Evolutionary conservation across 2,888 invertebrate species (phyloP).

Genomic region (Lydus trimaculatus): DNA sequence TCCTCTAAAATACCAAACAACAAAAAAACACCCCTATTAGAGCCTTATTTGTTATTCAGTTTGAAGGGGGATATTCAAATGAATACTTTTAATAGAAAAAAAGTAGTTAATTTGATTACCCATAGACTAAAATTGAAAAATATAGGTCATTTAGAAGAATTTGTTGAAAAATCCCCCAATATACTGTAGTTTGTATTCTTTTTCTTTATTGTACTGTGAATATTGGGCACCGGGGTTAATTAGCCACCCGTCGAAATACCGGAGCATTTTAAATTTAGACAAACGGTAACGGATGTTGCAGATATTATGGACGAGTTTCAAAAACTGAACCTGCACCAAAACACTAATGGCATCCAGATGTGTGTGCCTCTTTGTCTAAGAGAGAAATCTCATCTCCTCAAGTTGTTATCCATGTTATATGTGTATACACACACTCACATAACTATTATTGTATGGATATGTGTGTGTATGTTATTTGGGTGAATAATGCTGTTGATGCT

Average conservation of each 20-base stretch:
- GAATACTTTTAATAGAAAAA: not conserved
- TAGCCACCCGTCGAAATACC: conserved; percentile 20
- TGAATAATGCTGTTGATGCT: conserved; percentile 7
- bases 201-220: not conserved
- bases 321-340: conserved; percentile 39
- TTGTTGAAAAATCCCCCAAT: not conserved
- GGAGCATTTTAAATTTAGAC: conserved; percentile 31
- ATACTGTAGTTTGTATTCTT: not conserved
- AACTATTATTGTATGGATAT: conserved; percentile 44
- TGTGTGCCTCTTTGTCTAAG: conserved; percentile 32
- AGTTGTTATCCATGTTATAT: conserved; percentile 47
- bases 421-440: no score
- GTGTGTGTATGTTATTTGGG: not conserved
- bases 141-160: not conserved
- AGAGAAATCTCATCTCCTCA: conserved; percentile 34
- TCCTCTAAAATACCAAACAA: not conserved
- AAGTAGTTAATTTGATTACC: no score
- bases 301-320: conserved; percentile 43
- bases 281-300: conserved; percentile 40
- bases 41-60: not conserved
- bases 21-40: not conserved
- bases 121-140: not conserved
- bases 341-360: conserved; percentile 36
- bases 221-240: conserved; percentile 10
- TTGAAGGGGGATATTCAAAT: not conserved